A percentile compares a stretch with the other conserved stretches of the same genome.
These are phyloP conservation scores for Julus scandinavius DNA, from an alignment of 2,888 invertebrate species.

Conservation along the genomic window DNA sequence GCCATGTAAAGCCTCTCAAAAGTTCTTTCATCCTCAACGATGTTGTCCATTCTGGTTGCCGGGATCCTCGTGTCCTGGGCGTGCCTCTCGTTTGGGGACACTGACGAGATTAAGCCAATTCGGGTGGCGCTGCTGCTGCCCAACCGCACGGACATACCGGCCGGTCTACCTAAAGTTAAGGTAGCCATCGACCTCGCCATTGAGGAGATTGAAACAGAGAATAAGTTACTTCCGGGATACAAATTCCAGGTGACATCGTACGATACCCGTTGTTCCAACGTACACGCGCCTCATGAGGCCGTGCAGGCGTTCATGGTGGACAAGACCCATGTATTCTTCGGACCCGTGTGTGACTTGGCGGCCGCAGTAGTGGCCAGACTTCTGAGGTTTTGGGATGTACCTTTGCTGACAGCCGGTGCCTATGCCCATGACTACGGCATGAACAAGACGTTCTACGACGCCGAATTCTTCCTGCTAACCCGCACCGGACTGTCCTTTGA, in stretches of 20 bases:
- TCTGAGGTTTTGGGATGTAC: constrained; percentile 77
- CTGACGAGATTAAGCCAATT: neutral
- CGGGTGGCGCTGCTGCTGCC: constrained; percentile 61
- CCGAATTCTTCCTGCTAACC: constrained; percentile 83
- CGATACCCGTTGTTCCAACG: constrained; percentile 62
- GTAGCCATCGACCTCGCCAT: constrained; percentile 74
- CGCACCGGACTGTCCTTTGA: constrained; percentile 72
- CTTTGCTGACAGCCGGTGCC: constrained; percentile 83
- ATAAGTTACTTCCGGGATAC: constrained; percentile 69
- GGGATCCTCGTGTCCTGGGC: too few species aligned
- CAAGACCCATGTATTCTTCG: constrained; percentile 57
- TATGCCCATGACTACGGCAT: constrained; percentile 81
- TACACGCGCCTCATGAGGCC: constrained; percentile 66
- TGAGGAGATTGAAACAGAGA: constrained; percentile 65
- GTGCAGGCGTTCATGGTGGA: constrained; percentile 65
- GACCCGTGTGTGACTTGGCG: constrained; percentile 61
- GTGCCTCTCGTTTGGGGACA: neutral
- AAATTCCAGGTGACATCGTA: constrained; percentile 59
- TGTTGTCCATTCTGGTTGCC: too few species aligned
- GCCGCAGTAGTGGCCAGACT: constrained; percentile 81
- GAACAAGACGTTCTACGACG: constrained; percentile 75
- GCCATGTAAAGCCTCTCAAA: neutral
- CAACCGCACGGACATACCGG: constrained; percentile 59
- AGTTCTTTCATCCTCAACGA: neutral
- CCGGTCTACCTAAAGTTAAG: constrained; percentile 69